Base-by-base conservation (phyloP, 35 echinoderm and acorn worm genomes). In the Heliocidaris erythrogramma region DNA sequence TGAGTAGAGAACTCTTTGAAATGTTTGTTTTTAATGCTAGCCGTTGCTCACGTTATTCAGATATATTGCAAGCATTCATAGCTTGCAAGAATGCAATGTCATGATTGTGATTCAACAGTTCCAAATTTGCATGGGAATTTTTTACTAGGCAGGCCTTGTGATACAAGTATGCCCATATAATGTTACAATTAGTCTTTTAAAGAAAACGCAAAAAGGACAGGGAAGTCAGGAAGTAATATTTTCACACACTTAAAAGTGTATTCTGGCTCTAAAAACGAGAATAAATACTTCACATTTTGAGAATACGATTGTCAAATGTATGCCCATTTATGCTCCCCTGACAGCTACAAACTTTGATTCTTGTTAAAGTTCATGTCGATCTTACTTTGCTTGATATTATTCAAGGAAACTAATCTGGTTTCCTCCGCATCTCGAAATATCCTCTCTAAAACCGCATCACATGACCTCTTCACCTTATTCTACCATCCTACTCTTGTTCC, bases 401-500 rank as follows among this genome's bases (percentile, higher is more conserved):
- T 78, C 65, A n/a, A 78, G 65, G 65, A 78, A 78, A 78, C 65
- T 78, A 78, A 78, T 78, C 65, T 78, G 65, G 65, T 78, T 71
- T 78, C 65, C 65, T 78, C 65, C 18, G 21, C 65, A 27, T n/a
- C 65, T 24, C 4, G 17, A 78, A 78, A 78, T 78, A 78, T 78
- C 65, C 65, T n/a, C 65, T 18, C 65, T 56, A 17, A 17, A n/a
- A 78, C 65, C 65, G 65, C 65, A 78, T 78, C 65, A 78, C 65
- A 4, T 78, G 65, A 78, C 65, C 65, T n/a, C 65, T 78, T 78
- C 65, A 78, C 65, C 65, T n/a, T 0, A 78, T 78, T 78, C 1
- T 24, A n/a, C 65, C 65, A 78, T 78, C 65, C 65, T 78, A 21
- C 65, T n/a, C 65, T n/a, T 78, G 65, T 78, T 18, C 59, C 27